Percentiles rank a stretch among this genome's conserved stretches.
These are phyloP conservation scores for Palloptera scutellata DNA, from an alignment of 2,888 invertebrate genomes.

Conservation along the genomic window DNA sequence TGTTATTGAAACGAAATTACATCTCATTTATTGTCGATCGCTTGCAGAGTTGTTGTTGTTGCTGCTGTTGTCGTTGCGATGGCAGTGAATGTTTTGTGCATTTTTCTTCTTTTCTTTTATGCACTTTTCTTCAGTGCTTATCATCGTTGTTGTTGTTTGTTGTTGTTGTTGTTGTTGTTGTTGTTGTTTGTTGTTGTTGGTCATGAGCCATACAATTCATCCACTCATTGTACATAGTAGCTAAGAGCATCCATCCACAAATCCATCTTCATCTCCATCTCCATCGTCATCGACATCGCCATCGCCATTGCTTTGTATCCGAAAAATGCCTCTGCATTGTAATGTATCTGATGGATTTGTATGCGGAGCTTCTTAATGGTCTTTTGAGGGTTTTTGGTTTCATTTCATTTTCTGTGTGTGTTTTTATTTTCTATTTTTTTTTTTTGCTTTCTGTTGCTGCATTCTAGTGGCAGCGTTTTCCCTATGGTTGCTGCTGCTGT, in stretches of 20 bases:
- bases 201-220: not conserved
- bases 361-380: slow-evolving; percentile 23
- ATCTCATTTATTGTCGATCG: slow-evolving; percentile 35
- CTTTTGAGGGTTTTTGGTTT: slow-evolving; percentile 12
- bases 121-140: too few species aligned
- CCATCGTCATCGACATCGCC: too few species aligned
- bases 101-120: not conserved
- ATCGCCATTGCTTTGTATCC: slow-evolving; percentile 8
- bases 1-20: slow-evolving; percentile 29
- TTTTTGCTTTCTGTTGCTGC: too few species aligned
- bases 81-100: not conserved
- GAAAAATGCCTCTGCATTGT: not conserved
- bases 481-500: too few species aligned
- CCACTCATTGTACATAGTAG: not conserved
- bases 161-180: slow-evolving; percentile 17
- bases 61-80: not conserved
- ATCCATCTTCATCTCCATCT: too few species aligned
- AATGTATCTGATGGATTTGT: slow-evolving; percentile 30
- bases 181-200: not conserved
- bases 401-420: too few species aligned
- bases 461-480: too few species aligned
- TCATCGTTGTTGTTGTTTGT: too few species aligned
- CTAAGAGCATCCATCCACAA: slow-evolving; percentile 11
- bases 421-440: too few species aligned
- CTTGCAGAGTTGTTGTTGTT: not conserved